phyloP scores from a whole-genome alignment of 1,140 invertebrate genomes.

The Aphis craccivora region DNA sequence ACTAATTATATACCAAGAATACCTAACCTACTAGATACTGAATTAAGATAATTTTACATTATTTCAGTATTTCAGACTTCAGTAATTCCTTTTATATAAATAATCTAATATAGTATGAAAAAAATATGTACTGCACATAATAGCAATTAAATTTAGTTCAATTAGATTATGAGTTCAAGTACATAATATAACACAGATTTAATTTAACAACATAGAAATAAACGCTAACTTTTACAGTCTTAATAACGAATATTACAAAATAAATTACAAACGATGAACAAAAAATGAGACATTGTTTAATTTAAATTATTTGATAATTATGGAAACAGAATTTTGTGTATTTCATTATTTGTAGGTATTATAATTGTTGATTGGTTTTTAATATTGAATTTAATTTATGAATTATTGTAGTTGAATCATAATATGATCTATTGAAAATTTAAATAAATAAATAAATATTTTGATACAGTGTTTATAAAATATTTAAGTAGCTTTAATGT shows the following conservation, averaged over 20 bases:
- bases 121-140: background rate
- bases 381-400: no score
- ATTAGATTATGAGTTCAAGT: background rate
- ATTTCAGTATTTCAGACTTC: no score
- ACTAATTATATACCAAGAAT: background rate
- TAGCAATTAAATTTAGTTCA: background rate
- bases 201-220: background rate
- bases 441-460: background rate
- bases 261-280: background rate
- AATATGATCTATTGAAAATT: no score
- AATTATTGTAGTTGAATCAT: no score
- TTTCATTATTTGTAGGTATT: no score
- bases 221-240: background rate
- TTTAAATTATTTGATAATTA: no score
- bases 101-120: background rate
- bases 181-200: background rate
- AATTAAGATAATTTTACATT: no score
- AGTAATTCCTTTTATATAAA: background rate
- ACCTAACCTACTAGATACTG: background rate
- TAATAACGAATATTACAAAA: background rate
- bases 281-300: background rate
- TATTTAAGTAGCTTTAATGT: background rate
- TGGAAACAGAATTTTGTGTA: no score
- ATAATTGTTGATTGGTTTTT: no score
- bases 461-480: background rate